Evolutionary conservation across 1,140 invertebrate genomes (phyloP), one percentile per base, ranked within the genome.

Genomic region (Spodoptera frugiperda): DNA sequence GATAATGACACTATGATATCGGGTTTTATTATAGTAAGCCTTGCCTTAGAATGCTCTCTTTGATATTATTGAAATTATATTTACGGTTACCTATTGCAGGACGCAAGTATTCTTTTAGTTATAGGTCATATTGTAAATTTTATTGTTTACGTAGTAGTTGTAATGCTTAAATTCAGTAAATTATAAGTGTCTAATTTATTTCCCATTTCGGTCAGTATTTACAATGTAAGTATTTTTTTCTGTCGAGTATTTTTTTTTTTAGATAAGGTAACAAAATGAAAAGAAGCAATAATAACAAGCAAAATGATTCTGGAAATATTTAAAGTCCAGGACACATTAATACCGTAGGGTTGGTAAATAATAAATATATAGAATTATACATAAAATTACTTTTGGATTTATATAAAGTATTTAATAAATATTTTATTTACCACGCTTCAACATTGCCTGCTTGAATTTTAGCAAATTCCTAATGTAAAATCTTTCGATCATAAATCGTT

Each of bases 121-220:
- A 81, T 89, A 94, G 86, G 81, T 86, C 78, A 84, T 91, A 92
- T 91, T 94, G 92, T 94, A 94, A 85, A 92, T 92, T 88, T 89
- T 85, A 87, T 89, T 89, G 83, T 86, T 84, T 91, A 89, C 84
- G 82, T 90, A 90, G 87, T 78, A 76, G 65, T 82, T 74, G 73
- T 86, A 81, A 84, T 82, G 84, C 72, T 82, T 70, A 75, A 61
- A 65, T 84, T 81, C 67, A 83, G 67, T 86, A 87, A 89, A 88
- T 82, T 84, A 87, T 92, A 89, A 84, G 90, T 86, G 88, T 90
- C 88, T 94, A 93, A 93, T 93, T 92, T 91, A 87, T 89, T 92
- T 90, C 91, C 87, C 87, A 87, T 89, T 91, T 94, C 89, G 92
- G 92, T 94, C 92, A 94, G 92, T 94, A 94, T 94, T 94, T 91